phyloP scores from a whole-genome alignment of 2,888 invertebrate genomes.

The Bembecia ichneumoniformis region DNA sequence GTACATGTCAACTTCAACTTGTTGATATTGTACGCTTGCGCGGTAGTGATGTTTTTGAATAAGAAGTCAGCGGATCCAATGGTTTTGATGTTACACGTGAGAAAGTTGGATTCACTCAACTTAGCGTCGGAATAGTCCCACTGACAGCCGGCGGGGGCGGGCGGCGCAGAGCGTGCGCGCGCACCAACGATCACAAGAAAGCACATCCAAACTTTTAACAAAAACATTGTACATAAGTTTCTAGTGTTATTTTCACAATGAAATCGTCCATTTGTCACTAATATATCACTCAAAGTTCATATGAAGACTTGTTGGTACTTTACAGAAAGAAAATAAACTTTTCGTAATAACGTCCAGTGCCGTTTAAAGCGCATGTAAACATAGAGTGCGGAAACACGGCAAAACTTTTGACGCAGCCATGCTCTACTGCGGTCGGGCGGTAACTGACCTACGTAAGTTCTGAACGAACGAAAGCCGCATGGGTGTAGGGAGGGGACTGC shows the following conservation, averaged over 20 bases:
- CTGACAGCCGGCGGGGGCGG: constrained; percentile 81
- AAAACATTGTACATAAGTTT: constrained; percentile 65
- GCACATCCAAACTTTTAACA: constrained; percentile 70
- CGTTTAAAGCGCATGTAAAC: constrained; percentile 65
- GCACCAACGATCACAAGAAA: constrained; percentile 58
- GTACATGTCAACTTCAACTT: constrained; percentile 80
- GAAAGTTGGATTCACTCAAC: constrained; percentile 72
- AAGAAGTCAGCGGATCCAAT: constrained; percentile 79
- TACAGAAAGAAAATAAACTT: constrained; percentile 40
- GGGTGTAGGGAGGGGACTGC: constrained; percentile 37
- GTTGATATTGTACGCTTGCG: constrained; percentile 79
- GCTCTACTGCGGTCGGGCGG: constrained; percentile 71
- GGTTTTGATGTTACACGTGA: constrained; percentile 81
- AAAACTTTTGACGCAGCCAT: constrained; percentile 71
- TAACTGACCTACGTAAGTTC: constrained; percentile 74
- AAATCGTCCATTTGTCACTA: constrained; percentile 62
- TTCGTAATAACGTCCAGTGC: constrained; percentile 44
- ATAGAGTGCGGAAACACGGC: constrained; percentile 59
- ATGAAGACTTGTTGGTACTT: constrained; percentile 45
- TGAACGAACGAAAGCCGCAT: constrained; percentile 71
- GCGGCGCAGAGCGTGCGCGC: constrained; percentile 70
- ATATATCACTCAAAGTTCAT: constrained; percentile 38
- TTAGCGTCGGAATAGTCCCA: constrained; percentile 76
- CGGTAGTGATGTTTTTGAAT: constrained; percentile 79
- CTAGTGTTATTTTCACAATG: constrained; percentile 51